Percentiles rank a stretch among this genome's conserved stretches.
Conservation (phyloP, 2,113 vertebrate genomes). For the Seriola quinqueradiata region DNA sequence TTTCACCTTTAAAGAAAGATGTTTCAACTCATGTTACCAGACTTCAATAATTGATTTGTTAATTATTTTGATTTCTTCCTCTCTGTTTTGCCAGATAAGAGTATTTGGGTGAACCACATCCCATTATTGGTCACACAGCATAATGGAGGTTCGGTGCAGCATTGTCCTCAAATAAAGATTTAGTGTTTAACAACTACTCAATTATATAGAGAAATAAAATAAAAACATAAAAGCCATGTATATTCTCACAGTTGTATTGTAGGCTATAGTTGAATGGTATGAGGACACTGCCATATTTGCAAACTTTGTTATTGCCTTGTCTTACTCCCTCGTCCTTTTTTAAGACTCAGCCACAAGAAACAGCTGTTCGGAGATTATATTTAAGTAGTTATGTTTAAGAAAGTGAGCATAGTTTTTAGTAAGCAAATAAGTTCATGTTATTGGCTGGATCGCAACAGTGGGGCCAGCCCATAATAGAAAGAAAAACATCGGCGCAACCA, state of each 20-base stretch:
- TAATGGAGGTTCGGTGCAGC: neutral
- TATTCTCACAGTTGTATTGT: neutral
- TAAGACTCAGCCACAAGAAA: too few species aligned
- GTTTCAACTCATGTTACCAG: conserved; percentile 15
- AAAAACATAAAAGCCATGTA: neutral
- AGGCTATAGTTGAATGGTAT: too few species aligned
- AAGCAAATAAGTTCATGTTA: too few species aligned
- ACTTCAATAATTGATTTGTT: conserved; percentile 26
- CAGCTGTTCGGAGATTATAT: too few species aligned
- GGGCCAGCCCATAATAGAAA: too few species aligned
- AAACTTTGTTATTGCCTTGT: too few species aligned
- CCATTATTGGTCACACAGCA: neutral
- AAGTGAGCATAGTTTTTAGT: too few species aligned
- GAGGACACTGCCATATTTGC: too few species aligned
- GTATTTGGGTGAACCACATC: neutral
- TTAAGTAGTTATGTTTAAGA: too few species aligned
- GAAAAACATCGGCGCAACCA: too few species aligned
- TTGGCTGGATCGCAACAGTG: too few species aligned
- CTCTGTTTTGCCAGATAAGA: neutral
- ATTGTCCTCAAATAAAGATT: conserved; percentile 4
- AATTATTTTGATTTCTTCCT: conserved; percentile 21
- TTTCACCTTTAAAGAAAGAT: conserved; percentile 47
- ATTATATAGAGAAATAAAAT: neutral
- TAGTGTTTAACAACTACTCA: neutral
- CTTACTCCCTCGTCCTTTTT: too few species aligned